Base-by-base conservation (phyloP, 2,888 invertebrate species). In the Acleris cristana region DNA sequence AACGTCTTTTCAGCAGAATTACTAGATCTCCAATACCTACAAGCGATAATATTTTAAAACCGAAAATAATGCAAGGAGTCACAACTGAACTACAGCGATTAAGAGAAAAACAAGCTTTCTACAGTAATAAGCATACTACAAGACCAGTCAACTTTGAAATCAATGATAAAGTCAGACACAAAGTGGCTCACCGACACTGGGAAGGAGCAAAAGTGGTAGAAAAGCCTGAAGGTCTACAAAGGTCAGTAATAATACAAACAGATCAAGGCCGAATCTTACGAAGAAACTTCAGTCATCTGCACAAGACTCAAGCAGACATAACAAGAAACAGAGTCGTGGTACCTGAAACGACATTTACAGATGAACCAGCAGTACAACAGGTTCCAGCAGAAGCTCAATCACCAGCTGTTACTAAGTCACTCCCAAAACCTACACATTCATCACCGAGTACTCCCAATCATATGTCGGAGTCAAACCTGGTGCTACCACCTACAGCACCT, bases 171-270 rank as follows among this genome's bases (percentile, higher is more conserved):
- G 61, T 62, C n/a, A 61, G 64, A 65, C 67, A 70, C 55, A 70
- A 62, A 67, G 54, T 70, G 62, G 61, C 64, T 64, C 67, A 69
- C 59, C 23, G 69, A 34, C 65, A 69, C n/a, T 69, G 65, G 69
- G 65, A 69, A 65, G 65, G 58, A 55, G 70, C 70, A 67, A 70
- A 44, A 65, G 70, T 70, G 53, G 19, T 70, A 57, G 58, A 57
- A 65, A 69, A 69, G 65, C 54, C 65, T 55, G 58, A 67, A 53
- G 52, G 45, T 64, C 45, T 68, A 65, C 62, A 64, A 65, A 68
- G 67, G 53, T 66, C 66, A 14, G 60, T 66, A 30, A 64, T 60
- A 3, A 51, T 60, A 21, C 18, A 60, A 60, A 60, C 59, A 12
- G 51, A 60, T 34, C 34, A 40, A 60, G 59, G 59, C 8, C 59